These are phyloP conservation scores for Borostomias antarcticus DNA, from an alignment of 2,797 vertebrate genomes.

Conservation along the genomic window DNA sequence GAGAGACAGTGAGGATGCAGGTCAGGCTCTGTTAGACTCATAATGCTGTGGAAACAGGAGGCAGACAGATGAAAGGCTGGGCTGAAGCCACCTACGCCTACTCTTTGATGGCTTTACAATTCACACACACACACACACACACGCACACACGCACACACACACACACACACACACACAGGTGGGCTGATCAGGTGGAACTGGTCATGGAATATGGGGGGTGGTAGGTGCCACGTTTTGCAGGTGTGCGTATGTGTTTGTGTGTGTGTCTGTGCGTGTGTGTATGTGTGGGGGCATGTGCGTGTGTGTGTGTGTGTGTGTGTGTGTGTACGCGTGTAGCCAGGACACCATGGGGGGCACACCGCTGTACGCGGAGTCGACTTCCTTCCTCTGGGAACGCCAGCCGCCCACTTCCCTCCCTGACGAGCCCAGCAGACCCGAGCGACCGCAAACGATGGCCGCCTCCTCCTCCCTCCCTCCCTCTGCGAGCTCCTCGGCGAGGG, in stretches of 20 bases:
- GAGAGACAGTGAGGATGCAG: too few relatives aligned
- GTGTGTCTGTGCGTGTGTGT: constrained; percentile 11
- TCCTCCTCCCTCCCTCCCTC: too few relatives aligned
- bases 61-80: constrained; percentile 12
- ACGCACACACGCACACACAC: not conserved
- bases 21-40: constrained; percentile 31
- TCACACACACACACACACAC: constrained; percentile 5
- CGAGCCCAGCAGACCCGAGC: constrained; percentile 70
- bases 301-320: constrained; percentile 16
- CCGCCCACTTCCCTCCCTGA: constrained; percentile 61
- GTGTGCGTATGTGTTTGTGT: not conserved
- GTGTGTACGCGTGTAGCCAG: not conserved
- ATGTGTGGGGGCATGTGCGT: constrained; percentile 1
- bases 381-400: constrained; percentile 67
- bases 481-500: not conserved
- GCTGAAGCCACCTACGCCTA: not conserved
- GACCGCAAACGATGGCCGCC: constrained; percentile 23
- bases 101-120: constrained; percentile 36
- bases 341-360: constrained; percentile 43
- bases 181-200: not conserved
- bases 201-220: not conserved
- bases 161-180: not conserved
- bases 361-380: constrained; percentile 49
- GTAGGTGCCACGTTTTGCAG: too few relatives aligned
- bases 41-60: constrained; percentile 27